phyloP scores from a whole-genome alignment of 2,888 invertebrate genomes.

The Oscheius sp. region DNA sequence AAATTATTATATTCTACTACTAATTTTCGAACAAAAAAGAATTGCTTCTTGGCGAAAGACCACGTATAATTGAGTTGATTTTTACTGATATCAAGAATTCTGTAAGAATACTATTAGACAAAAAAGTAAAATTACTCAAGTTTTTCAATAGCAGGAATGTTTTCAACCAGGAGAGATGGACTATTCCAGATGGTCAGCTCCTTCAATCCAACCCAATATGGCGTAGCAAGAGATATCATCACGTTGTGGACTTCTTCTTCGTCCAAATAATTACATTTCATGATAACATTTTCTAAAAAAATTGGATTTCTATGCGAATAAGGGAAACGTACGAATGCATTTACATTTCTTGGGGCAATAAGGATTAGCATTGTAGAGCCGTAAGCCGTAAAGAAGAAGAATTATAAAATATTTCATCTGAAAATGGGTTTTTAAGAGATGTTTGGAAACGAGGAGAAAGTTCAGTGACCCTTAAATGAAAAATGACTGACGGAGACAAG shows the following conservation, averaged over 20 bases:
- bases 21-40: constrained; percentile 8
- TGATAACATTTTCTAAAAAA: constrained; percentile 3
- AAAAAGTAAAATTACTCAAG: not conserved
- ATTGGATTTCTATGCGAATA: not conserved
- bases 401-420: constrained; percentile 13
- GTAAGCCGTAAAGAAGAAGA: constrained; percentile 7
- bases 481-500: constrained; percentile 12
- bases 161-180: constrained; percentile 10
- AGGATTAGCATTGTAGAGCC: not conserved
- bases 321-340: not conserved
- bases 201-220: constrained; percentile 10
- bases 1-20: constrained; percentile 17
- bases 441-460: not conserved
- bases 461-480: constrained; percentile 4
- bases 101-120: not conserved
- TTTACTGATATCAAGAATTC: constrained; percentile 11
- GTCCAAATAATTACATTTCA: constrained; percentile 1
- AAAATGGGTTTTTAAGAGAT: not conserved
- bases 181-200: constrained; percentile 17
- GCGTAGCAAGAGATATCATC: constrained; percentile 13
- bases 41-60: not conserved
- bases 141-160: constrained; percentile 20
- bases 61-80: constrained; percentile 13
- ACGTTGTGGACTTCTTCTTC: constrained; percentile 1
- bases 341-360: constrained; percentile 22